Evolutionary conservation across 2,888 invertebrate genomes (phyloP).

Genomic region (Acleris laterana): DNA sequence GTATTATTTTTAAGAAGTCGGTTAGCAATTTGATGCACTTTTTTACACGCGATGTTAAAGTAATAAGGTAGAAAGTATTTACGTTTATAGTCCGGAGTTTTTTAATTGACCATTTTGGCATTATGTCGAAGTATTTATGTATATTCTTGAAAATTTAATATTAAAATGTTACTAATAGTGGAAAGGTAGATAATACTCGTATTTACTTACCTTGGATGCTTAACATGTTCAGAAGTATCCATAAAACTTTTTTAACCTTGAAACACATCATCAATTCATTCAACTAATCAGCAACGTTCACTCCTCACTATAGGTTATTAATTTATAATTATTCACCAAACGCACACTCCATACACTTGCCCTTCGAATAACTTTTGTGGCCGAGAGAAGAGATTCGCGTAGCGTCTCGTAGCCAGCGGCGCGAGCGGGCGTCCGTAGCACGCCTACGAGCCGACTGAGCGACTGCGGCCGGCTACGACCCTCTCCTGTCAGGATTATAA

Average conservation of each 20-base stretch:
- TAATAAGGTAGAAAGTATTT: too few relatives aligned
- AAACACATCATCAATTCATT: slow-evolving; percentile 17
- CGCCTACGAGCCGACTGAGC: slow-evolving; percentile 35
- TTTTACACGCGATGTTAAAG: too few relatives aligned
- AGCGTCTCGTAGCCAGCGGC: slow-evolving; percentile 13
- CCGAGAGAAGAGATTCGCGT: slow-evolving; percentile 11
- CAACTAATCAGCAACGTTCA: slow-evolving; percentile 9
- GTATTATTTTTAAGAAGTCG: too few relatives aligned
- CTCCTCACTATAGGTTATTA: not conserved
- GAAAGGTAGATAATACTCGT: not conserved
- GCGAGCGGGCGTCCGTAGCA: slow-evolving; percentile 31
- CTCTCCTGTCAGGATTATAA: slow-evolving; percentile 36
- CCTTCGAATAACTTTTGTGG: slow-evolving; percentile 17
- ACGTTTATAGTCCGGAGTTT: too few relatives aligned
- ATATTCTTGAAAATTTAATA: too few relatives aligned
- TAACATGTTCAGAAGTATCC: slow-evolving; percentile 25
- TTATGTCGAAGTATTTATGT: too few relatives aligned
- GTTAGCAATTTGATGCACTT: too few relatives aligned
- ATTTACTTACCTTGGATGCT: slow-evolving; percentile 28
- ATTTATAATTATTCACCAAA: not conserved
- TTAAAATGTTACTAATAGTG: not conserved
- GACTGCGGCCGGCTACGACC: slow-evolving; percentile 15
- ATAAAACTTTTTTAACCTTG: slow-evolving; percentile 27
- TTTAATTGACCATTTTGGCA: too few relatives aligned
- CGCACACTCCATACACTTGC: not conserved